Conservation (phyloP, 2,888 invertebrate species). For the Hyalella azteca region DNA sequence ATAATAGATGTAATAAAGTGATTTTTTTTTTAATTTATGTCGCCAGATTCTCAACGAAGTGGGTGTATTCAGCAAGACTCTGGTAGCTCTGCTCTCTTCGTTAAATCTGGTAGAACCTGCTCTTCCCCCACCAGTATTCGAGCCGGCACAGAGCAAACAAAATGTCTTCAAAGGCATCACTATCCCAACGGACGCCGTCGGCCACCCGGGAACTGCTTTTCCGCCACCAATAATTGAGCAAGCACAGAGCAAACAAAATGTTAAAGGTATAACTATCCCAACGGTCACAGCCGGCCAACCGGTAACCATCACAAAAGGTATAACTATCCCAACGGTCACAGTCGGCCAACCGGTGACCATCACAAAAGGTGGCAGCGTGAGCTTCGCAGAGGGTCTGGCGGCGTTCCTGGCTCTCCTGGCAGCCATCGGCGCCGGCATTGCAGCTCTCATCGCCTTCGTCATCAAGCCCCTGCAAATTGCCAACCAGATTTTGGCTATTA, state of each 20-base stretch:
- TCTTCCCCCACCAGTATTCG: background rate
- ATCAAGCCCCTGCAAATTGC: constrained; percentile 14
- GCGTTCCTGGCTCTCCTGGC: background rate
- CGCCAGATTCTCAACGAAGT: no score
- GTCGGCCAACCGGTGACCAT: background rate
- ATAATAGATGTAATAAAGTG: no score
- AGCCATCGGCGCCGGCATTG: background rate
- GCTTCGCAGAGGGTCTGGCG: background rate
- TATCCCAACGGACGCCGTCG: no score
- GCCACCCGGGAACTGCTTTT: no score
- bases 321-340: background rate
- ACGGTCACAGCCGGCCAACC: background rate
- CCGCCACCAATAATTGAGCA: no score
- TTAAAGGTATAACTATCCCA: background rate
- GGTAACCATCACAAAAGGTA: background rate
- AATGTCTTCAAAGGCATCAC: no score
- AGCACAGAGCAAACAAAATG: no score
- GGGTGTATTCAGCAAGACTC: background rate
- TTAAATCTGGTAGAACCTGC: background rate
- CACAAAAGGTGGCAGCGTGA: background rate
- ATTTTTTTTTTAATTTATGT: no score
- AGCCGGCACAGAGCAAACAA: background rate
- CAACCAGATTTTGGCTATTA: constrained; percentile 28
- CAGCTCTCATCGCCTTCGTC: constrained; percentile 14
- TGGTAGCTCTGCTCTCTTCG: background rate